Conservation (phyloP, 2,113 vertebrate species). For the Petroica traversi region DNA sequence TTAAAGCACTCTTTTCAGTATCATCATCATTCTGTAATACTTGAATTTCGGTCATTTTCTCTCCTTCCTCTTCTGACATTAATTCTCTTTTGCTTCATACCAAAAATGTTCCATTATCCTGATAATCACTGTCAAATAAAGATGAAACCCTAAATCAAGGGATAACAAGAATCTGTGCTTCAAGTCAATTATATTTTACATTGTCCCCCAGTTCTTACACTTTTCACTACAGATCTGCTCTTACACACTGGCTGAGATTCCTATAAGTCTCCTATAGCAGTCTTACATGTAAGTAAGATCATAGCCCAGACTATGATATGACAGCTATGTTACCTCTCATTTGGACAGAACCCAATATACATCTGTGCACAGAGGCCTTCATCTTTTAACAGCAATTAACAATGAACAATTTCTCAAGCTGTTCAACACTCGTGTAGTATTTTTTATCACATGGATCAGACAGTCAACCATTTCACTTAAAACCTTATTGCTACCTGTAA, state of each 20-base stretch:
- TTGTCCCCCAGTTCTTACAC: not conserved
- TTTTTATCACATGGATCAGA: not conserved
- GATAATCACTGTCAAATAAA: not conserved
- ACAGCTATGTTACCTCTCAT: not conserved
- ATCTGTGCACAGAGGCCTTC: not conserved
- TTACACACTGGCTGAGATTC: not conserved
- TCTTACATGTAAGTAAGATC: not conserved
- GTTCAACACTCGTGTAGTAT: not conserved
- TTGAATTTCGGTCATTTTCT: not conserved
- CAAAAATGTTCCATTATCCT: not conserved
- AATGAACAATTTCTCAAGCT: not conserved
- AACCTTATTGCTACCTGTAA: not conserved
- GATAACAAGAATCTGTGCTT: not conserved
- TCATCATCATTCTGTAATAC: not conserved
- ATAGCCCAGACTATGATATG: not conserved
- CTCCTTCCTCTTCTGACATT: not conserved
- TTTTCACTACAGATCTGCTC: not conserved
- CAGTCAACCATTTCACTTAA: not conserved
- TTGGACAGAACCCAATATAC: not conserved
- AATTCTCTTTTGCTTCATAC: not conserved
- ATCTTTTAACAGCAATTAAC: not conserved
- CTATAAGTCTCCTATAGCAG: not conserved
- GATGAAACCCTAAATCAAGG: not conserved
- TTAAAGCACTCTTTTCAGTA: not conserved
- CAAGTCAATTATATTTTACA: not conserved